Evolutionary conservation across 2,113 vertebrate genomes (phyloP).

Genomic region (Myiopsitta monachus): DNA sequence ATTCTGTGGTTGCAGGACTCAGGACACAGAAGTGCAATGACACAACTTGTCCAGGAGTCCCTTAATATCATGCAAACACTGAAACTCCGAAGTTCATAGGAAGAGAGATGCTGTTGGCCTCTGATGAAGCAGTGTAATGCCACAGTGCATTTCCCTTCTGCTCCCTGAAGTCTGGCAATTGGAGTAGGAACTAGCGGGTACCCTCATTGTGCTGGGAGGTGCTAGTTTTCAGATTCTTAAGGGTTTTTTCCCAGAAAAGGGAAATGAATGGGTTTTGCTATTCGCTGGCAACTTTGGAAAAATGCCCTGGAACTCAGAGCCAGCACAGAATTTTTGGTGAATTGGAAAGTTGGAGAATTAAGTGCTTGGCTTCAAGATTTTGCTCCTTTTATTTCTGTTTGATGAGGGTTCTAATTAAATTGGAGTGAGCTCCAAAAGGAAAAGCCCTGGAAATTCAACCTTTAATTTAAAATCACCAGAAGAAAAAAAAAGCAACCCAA

Average conservation of each 20-base stretch:
- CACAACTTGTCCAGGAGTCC: fast-evolving
- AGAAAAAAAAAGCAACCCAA: background rate
- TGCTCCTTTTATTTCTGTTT: background rate
- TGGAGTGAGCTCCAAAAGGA: background rate
- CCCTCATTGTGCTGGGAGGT: background rate
- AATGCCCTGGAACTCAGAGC: background rate
- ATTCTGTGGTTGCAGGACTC: background rate
- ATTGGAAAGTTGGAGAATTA: background rate
- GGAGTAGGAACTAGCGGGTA: background rate
- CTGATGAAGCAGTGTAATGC: background rate
- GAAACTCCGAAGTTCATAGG: background rate
- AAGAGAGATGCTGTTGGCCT: background rate
- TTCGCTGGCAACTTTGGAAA: background rate
- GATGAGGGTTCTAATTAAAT: background rate
- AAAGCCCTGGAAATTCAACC: background rate
- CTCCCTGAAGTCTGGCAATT: background rate
- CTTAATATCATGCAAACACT: background rate
- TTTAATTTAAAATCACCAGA: background rate
- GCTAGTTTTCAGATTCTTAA: background rate
- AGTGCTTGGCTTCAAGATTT: background rate
- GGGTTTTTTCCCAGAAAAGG: background rate
- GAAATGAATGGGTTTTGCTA: background rate
- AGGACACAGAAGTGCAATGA: background rate
- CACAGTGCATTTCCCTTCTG: background rate
- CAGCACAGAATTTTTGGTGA: background rate